A percentile compares a stretch with the other conserved stretches of the same genome.
These are phyloP conservation scores for Gadus macrocephalus DNA, from an alignment of 2,113 vertebrate species.

Conservation along the genomic window DNA sequence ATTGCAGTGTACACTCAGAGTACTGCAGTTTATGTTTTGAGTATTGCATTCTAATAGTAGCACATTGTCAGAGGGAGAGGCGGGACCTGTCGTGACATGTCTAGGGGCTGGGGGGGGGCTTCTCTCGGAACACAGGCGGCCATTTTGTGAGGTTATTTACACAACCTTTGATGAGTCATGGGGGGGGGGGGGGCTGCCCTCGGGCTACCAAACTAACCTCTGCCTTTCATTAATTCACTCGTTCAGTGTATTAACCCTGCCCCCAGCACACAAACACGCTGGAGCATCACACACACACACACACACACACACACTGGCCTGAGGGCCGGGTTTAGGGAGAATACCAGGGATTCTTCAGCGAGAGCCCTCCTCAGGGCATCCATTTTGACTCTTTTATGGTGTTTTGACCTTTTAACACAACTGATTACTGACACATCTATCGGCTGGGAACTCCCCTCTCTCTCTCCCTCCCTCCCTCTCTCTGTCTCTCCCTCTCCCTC, in stretches of 20 bases:
- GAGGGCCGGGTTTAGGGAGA: not conserved
- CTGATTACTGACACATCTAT: not conserved
- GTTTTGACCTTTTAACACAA: not conserved
- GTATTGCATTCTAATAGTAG: too few relatives aligned
- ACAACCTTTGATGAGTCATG: too few relatives aligned
- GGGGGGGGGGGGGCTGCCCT: not conserved
- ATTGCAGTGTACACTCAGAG: too few relatives aligned
- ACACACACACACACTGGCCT: not conserved
- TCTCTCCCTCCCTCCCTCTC: not conserved
- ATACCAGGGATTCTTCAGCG: constrained; percentile 1
- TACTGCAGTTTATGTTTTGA: too few relatives aligned
- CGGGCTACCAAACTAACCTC: not conserved
- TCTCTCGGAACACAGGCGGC: too few relatives aligned
- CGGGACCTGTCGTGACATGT: too few relatives aligned
- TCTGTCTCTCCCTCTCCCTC: not conserved
- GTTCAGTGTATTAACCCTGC: not conserved
- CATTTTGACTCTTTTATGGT: too few relatives aligned
- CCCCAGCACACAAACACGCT: not conserved
- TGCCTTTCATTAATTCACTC: not conserved
- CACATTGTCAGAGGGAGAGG: too few relatives aligned
- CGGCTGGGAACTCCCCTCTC: not conserved
- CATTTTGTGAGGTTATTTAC: too few relatives aligned
- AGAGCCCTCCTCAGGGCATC: not conserved
- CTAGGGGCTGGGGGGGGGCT: too few relatives aligned
- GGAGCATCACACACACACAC: constrained; percentile 7